Base-by-base conservation (phyloP, 2,113 vertebrate species). In the Mola mola region DNA sequence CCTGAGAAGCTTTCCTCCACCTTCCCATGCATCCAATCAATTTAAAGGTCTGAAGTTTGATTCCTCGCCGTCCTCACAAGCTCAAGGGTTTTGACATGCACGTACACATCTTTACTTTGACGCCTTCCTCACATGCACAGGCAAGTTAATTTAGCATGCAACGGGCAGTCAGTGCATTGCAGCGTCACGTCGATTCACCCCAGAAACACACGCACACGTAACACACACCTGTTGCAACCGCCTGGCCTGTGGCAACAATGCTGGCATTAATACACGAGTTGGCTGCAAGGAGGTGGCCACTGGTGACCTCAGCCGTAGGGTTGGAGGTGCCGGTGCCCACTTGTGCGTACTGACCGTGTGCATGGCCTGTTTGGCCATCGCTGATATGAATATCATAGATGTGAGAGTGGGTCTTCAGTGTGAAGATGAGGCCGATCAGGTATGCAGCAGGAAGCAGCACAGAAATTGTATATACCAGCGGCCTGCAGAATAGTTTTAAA, bases 301-400 rank as follows among this genome's bases (percentile, higher is more conserved):
- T 17, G 57, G 56, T 17, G 53, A 42, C 70, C 43, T 79, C 78
- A 57, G 57, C 64, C 26, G 47, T 55, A 47, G 41, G 42, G 31
- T 11, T 60, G 56, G 10, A 31, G 17, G 6, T 24, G 58, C 24
- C 22, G 52, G 53, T 29, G 4, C 41, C 60, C 38, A 49, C 81
- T 8, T 47, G 51, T 29, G 50, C 44, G 22, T 71, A 87, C 93
- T 92, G 83, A 95, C 94, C 91, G 60, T 93, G 92, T n/a, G 91
- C 87, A 31, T 89, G 88, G 8, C 86, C 82, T 6, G 69, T 79
- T 26, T 93, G 92, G 31, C 86, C 92, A 41, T 91, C 90, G 8
- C 91, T 93, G 92, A 91, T 37, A 41, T 92, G 94, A 78, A 95
- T 92, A 66, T 95, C 94, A 3, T 94, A 93, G 82, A 95, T 95